Base-by-base conservation (phyloP, 2,888 invertebrate genomes). In the Eurois occulta region DNA sequence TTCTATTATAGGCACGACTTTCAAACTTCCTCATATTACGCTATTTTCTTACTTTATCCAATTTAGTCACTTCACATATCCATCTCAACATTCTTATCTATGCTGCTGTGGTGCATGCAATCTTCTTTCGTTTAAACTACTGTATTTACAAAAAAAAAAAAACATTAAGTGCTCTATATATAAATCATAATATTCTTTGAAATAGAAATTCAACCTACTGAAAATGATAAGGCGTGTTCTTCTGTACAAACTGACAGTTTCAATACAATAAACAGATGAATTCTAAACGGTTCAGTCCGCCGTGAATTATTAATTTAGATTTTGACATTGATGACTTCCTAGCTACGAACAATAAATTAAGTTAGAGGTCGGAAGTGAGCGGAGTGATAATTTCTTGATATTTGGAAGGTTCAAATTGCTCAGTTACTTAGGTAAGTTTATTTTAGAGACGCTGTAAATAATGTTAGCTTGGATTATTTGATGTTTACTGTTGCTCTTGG, bases 231-330 rank as follows among this genome's bases (percentile, higher is more conserved):
- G 68, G 11, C 13, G 16, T 16, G 24, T 18, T 43, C 4, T 6
- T 60, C 6, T 32, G 18, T 24, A 79, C 75, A 70, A 62, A 80
- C 84, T 0, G 4, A 60, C 81, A 52, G n/a, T 75, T 62, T 62
- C 62, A 52, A 18, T 35, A 65, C n/a, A 35, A 43, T 35, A 43
- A 55, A 62, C 65, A 55, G 28, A 70, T 41, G 35, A 71, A 38
- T 48, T 69, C 66, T 48, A 38, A 73, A 58, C 46, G 58, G 24
- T 35, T 55, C 73, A 38, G 79, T 65, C n/a, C n/a, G 32, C 62
- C 10, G 48, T 75, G 68, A 87, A 87, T 83, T 81, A 87, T 80
- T 87, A 85, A 87, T 87, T 88, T 85, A 72, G 75, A 88, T 88
- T 77, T 69, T 76, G 86, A 87, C 88, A 81, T 81, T 88, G 87